Evolutionary conservation across 2,888 invertebrate species (phyloP).

Genomic region (Oithona nana): DNA sequence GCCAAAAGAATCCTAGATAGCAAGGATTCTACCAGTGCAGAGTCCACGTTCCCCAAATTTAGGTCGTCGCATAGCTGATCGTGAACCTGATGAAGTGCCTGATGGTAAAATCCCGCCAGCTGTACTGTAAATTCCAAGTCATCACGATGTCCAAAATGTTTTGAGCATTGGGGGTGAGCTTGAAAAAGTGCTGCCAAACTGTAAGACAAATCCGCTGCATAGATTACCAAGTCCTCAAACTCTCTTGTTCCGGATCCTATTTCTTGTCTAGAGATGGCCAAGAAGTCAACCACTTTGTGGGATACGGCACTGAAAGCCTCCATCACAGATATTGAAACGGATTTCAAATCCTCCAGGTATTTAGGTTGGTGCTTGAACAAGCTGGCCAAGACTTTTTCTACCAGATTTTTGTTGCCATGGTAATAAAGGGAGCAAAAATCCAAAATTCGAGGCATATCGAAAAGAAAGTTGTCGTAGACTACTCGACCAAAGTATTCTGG

Average conservation of each 20-base stretch:
- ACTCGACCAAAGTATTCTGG: slow-evolving; percentile 44
- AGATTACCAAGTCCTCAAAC: neutral
- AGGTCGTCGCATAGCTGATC: slow-evolving; percentile 35
- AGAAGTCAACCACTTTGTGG: neutral
- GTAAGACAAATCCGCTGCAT: neutral
- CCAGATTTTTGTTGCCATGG: slow-evolving; percentile 36
- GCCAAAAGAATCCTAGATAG: neutral
- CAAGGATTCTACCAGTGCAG: neutral
- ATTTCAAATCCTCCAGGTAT: slow-evolving; percentile 44
- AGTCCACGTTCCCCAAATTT: neutral
- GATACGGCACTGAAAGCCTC: neutral
- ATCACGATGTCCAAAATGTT: slow-evolving; percentile 67
- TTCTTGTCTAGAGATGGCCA: too few relatives aligned
- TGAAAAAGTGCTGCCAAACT: neutral
- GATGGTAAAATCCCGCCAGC: slow-evolving; percentile 68
- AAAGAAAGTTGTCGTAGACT: slow-evolving; percentile 57
- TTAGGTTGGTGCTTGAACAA: slow-evolving; percentile 46
- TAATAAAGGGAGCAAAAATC: slow-evolving; percentile 57
- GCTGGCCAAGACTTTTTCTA: slow-evolving; percentile 42
- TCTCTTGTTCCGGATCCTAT: neutral
- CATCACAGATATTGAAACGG: neutral
- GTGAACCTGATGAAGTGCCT: too few relatives aligned
- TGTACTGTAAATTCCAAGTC: slow-evolving; percentile 81
- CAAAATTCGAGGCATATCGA: slow-evolving; percentile 61
- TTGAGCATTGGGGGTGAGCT: slow-evolving; percentile 36